These are phyloP conservation scores for Oophaga sylvatica DNA, from an alignment of 2,797 vertebrate genomes.

Conservation along the genomic window DNA sequence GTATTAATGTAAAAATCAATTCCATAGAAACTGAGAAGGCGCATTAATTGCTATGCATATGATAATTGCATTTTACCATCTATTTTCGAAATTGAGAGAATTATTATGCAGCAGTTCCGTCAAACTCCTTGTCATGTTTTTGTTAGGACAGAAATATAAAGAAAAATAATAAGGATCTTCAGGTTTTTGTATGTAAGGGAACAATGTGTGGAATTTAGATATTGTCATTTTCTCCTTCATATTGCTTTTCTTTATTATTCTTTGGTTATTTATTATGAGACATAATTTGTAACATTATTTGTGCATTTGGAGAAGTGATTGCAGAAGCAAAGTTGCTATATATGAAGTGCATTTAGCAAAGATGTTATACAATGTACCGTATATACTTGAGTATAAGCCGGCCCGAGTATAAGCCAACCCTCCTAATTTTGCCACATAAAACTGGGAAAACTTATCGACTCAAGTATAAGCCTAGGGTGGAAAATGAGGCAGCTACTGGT, in stretches of 20 bases:
- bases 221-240: neutral
- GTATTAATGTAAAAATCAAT: constrained; percentile 52
- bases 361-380: too few species aligned
- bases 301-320: neutral
- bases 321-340: neutral
- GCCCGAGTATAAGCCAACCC: too few species aligned
- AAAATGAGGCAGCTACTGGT: too few species aligned
- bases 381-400: too few species aligned
- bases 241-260: neutral
- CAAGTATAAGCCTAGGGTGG: too few species aligned
- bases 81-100: constrained; percentile 53
- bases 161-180: constrained; percentile 35
- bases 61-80: constrained; percentile 56
- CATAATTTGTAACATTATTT: neutral
- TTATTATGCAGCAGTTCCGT: constrained; percentile 35
- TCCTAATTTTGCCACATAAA: too few species aligned
- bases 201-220: neutral
- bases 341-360: neutral
- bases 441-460: too few species aligned
- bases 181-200: neutral
- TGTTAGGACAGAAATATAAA: constrained; percentile 12
- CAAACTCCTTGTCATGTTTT: constrained; percentile 38
- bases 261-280: neutral
- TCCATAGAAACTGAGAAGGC: constrained; percentile 30
- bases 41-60: constrained; percentile 55